A percentile compares a stretch with the other conserved stretches of the same genome.
Evolutionary conservation across 2,888 invertebrate species (phyloP).

Genomic region (Tromatobia lineatoria): DNA sequence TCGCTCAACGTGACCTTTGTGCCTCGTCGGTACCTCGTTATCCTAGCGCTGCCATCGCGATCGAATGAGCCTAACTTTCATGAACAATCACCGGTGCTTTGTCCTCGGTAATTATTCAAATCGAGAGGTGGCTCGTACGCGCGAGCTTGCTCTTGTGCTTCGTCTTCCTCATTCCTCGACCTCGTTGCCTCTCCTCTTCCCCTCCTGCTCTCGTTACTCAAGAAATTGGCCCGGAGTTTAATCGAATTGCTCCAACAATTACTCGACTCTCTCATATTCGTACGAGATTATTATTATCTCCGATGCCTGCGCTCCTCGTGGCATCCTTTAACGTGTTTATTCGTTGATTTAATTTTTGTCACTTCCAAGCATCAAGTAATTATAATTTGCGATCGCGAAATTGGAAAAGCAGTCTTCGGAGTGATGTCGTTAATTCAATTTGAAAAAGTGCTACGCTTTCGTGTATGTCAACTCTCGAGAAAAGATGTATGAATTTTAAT

Average conservation of each 20-base stretch:
- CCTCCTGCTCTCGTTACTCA: slow-evolving; percentile 68
- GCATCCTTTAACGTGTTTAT: neutral
- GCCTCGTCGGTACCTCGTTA: slow-evolving; percentile 69
- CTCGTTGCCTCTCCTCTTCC: neutral
- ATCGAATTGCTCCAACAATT: slow-evolving; percentile 72
- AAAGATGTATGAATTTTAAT: neutral
- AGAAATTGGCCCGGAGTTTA: slow-evolving; percentile 73
- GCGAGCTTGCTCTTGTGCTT: slow-evolving; percentile 47
- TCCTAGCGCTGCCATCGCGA: slow-evolving; percentile 69
- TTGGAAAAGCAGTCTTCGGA: neutral
- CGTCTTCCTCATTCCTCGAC: slow-evolving; percentile 44
- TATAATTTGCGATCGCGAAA: neutral
- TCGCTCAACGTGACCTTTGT: slow-evolving; percentile 67
- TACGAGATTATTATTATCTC: slow-evolving; percentile 65
- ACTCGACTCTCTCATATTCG: slow-evolving; percentile 68
- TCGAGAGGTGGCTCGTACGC: slow-evolving; percentile 71
- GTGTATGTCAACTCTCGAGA: neutral
- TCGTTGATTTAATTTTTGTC: slow-evolving; percentile 7
- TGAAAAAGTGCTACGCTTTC: neutral
- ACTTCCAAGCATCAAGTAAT: neutral
- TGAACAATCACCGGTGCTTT: slow-evolving; percentile 75
- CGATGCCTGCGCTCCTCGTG: slow-evolving; percentile 26
- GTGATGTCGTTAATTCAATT: neutral
- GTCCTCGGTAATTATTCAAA: slow-evolving; percentile 74
- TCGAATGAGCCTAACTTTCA: slow-evolving; percentile 73